Evolutionary conservation across 2,113 vertebrate genomes (phyloP), one percentile per base, ranked within the genome.

Genomic region (Gallinago media): DNA sequence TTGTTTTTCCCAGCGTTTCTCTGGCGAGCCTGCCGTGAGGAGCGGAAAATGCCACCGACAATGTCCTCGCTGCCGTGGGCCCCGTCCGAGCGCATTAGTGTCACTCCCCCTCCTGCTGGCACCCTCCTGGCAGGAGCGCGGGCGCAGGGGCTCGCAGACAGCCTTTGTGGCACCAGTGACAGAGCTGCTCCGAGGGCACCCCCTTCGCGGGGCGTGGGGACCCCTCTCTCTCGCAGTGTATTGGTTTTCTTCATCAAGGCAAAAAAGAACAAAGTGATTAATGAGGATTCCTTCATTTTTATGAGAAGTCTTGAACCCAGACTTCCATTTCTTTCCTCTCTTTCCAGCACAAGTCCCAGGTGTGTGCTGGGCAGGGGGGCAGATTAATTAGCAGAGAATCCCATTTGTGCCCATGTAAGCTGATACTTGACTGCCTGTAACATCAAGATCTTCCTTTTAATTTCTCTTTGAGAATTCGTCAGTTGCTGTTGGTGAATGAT

Each of bases 361-460:
- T 47, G 65, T 8, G 75, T 62, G 79, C 86, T 26, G 6, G 55
- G 27, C 70, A 77, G 27, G 38, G 58, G 63, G 47, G 47, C 91
- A 61, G 79, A 50, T 83, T 76, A 80, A 83, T 92, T 46, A 88
- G 59, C 66, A 58, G 58, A 34, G 36, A 81, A 36, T n/a, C 63
- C 75, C 66, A 4, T 65, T 42, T 42, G 62, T 52, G 67, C 80
- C 50, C 40, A 18, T 4, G 3, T 76, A 23, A 73, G 50, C 67
- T 32, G 13, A 15, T 12, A 72, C 56, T 2, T 61, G 89, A 14
- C 72, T 73, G 84, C 92, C 55, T 7, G 0, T 11, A 13, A 73
- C 76, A 59, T 95, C 40, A 65, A 83, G 84, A 56, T 46, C 50
- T 79, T 82, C 23, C 50, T 71, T 26, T 38, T 44, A 9, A 77